Percentiles rank a stretch among this genome's conserved stretches.
Conservation (phyloP, 2,888 invertebrate species). For the Pycnomerus fuliginosus region DNA sequence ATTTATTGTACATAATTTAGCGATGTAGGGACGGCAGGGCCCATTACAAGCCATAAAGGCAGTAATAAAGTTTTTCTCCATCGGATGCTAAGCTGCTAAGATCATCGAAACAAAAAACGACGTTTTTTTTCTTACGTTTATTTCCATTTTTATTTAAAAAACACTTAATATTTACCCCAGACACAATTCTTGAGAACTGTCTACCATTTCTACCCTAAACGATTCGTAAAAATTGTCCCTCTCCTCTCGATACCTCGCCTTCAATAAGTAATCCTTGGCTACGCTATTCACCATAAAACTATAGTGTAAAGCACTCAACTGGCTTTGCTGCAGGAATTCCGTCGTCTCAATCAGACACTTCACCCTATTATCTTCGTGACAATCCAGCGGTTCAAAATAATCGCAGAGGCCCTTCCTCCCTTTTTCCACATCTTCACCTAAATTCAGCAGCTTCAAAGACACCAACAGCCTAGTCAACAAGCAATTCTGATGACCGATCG, state of each 20-base stretch:
- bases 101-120: not conserved
- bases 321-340: constrained; percentile 50
- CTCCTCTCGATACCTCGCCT: constrained; percentile 56
- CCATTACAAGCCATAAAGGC: no score
- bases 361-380: constrained; percentile 43
- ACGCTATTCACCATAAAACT: constrained; percentile 50
- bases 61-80: not conserved
- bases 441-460: constrained; percentile 16
- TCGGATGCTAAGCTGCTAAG: not conserved
- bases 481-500: constrained; percentile 3
- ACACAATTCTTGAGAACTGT: not conserved
- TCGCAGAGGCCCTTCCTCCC: constrained; percentile 32
- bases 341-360: constrained; percentile 44
- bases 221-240: constrained; percentile 55
- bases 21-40: no score
- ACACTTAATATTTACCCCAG: not conserved
- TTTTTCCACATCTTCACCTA: not conserved
- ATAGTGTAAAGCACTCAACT: constrained; percentile 51
- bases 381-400: constrained; percentile 40
- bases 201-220: constrained; percentile 44
- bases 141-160: no score
- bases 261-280: constrained; percentile 55
- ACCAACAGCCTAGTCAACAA: constrained; percentile 7
- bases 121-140: not conserved
- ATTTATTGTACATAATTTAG: no score